Evolutionary conservation across 2,888 invertebrate genomes (phyloP).

Genomic region (Gymnosoma rotundatum): DNA sequence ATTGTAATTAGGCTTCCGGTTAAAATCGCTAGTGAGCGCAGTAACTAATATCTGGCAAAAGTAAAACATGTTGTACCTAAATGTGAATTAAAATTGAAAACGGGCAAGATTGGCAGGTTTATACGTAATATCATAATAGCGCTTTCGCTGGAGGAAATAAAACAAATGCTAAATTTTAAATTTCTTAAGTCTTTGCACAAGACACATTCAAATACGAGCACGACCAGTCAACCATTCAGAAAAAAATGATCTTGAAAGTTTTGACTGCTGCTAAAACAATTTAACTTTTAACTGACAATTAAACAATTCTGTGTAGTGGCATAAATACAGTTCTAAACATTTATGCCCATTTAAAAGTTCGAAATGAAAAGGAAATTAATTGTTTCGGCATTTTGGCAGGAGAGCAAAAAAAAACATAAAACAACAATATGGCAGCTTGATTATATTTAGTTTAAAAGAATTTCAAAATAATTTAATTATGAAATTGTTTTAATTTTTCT

Average conservation of each 20-base stretch:
- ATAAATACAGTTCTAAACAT: constrained; percentile 67
- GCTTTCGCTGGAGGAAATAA: constrained; percentile 54
- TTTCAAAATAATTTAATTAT: constrained; percentile 52
- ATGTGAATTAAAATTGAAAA: constrained; percentile 31
- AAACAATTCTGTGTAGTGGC: constrained; percentile 63
- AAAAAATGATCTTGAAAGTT: constrained; percentile 25
- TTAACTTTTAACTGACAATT: constrained; percentile 67
- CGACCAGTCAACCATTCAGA: constrained; percentile 5
- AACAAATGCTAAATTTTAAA: constrained; percentile 64
- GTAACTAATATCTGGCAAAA: constrained; percentile 30
- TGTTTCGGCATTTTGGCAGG: constrained; percentile 64
- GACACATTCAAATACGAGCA: constrained; percentile 19
- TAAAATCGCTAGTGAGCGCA: constrained; percentile 52
- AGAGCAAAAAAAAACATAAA: background rate
- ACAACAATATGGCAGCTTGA: constrained; percentile 13
- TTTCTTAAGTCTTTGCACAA: constrained; percentile 32
- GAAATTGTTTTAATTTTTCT: constrained; percentile 51
- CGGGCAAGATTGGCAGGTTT: constrained; percentile 58
- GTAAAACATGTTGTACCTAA: constrained; percentile 20
- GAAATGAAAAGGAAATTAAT: constrained; percentile 64
- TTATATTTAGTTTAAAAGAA: constrained; percentile 43
- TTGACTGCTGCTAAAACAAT: constrained; percentile 34
- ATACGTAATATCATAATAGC: constrained; percentile 65
- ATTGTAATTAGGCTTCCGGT: constrained; percentile 73
- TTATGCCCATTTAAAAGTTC: constrained; percentile 49